Conservation (phyloP, 1,140 invertebrate species). For the Sycobia sp. region DNA sequence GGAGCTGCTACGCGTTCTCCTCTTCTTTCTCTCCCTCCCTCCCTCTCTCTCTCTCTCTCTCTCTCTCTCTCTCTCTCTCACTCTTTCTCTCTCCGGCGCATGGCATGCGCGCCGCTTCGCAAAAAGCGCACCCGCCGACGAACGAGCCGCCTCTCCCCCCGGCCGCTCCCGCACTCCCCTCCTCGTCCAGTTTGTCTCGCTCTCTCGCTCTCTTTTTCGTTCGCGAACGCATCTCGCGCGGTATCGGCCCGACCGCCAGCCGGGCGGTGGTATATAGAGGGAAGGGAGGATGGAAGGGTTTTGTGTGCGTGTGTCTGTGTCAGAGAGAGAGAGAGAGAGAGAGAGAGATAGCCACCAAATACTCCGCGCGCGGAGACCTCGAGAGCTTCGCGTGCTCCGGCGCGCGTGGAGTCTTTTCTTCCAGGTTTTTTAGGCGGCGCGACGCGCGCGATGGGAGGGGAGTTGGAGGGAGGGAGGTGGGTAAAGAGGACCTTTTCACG, state of each 20-base stretch:
- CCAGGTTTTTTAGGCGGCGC: too few relatives aligned
- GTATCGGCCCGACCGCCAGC: not conserved
- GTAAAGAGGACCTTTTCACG: not conserved
- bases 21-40: conserved; percentile 11
- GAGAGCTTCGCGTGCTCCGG: too few relatives aligned
- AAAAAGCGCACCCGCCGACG: conserved; percentile 62
- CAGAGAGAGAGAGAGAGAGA: too few relatives aligned
- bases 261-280: too few relatives aligned
- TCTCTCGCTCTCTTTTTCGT: too few relatives aligned
- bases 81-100: conserved; percentile 26
- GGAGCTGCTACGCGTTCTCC: conserved; percentile 50
- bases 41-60: conserved; percentile 14
- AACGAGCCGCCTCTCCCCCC: not conserved
- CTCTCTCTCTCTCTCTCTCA: too few relatives aligned
- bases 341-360: too few relatives aligned
- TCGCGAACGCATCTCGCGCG: too few relatives aligned
- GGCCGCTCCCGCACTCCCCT: not conserved
- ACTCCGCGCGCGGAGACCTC: too few relatives aligned
- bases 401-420: too few relatives aligned
- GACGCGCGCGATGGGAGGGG: not conserved
- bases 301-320: too few relatives aligned
- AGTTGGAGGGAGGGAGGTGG: not conserved
- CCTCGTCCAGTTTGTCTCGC: not conserved
- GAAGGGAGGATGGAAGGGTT: too few relatives aligned
- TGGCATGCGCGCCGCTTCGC: conserved; percentile 62